phyloP scores from a whole-genome alignment of 1,140 invertebrate genomes.

The Halotydeus destructor region DNA sequence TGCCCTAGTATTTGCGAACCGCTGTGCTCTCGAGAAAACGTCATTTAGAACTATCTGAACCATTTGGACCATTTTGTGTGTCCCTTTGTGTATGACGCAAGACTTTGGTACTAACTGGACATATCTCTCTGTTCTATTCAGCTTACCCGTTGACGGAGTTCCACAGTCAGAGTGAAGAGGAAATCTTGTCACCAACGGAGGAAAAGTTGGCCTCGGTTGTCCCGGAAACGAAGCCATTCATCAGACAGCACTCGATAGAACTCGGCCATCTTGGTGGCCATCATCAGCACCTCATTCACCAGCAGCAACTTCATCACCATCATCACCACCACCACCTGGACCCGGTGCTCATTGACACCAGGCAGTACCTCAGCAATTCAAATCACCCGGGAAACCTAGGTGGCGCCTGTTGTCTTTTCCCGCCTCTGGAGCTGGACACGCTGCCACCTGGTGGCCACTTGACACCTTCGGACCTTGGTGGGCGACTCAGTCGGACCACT shows the following conservation, averaged over 20 bases:
- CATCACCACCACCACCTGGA: background rate
- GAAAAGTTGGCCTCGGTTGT: too few species aligned
- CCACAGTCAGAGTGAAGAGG: conserved; percentile 13
- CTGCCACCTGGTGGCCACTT: background rate
- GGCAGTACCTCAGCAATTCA: background rate
- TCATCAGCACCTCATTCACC: background rate
- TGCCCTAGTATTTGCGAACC: too few species aligned
- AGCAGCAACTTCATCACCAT: background rate
- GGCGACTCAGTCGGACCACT: background rate
- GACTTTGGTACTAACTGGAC: too few species aligned
- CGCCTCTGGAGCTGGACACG: background rate
- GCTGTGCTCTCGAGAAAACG: too few species aligned
- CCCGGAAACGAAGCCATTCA: too few species aligned
- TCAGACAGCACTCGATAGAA: background rate
- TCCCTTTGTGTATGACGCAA: too few species aligned
- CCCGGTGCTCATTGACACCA: background rate
- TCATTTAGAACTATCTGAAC: too few species aligned
- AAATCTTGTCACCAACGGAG: conserved; percentile 12
- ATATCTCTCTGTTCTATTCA: too few species aligned
- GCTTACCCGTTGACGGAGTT: background rate
- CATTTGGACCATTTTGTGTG: too few species aligned
- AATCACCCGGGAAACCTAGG: background rate
- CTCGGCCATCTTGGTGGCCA: background rate
- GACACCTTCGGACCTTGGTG: background rate
- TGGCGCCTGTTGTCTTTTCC: too few species aligned